Percentiles rank a stretch among this genome's conserved stretches.
phyloP scores from a whole-genome alignment of 2,797 vertebrate species.

The Phrynocephalus guinanensis region DNA sequence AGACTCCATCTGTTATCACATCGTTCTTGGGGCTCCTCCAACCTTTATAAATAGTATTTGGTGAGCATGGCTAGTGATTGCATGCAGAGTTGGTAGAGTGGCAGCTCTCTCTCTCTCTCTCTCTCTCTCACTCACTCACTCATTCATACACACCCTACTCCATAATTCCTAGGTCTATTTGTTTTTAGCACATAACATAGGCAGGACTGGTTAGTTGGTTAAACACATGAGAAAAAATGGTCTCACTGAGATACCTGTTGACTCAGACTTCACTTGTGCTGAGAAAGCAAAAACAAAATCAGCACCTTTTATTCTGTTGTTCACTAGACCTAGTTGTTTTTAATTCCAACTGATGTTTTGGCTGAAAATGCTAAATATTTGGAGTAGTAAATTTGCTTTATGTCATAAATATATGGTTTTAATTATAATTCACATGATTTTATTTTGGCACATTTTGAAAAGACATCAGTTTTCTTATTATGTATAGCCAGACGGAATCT shows the following conservation, averaged over 20 bases:
- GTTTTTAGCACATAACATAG: not conserved
- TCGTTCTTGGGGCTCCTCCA: not conserved
- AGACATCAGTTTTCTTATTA: slow-evolving; percentile 13
- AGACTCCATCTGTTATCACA: not conserved
- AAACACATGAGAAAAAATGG: not conserved
- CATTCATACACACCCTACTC: not conserved
- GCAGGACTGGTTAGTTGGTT: not conserved
- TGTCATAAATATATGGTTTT: slow-evolving; percentile 24
- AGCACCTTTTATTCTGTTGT: slow-evolving; percentile 1
- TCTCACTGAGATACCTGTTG: not conserved
- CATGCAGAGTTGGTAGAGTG: not conserved
- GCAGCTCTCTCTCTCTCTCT: not conserved
- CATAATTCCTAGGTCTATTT: not conserved
- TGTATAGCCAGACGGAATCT: slow-evolving; percentile 9
- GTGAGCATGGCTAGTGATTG: not conserved
- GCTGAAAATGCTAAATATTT: not conserved
- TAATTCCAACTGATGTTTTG: slow-evolving; percentile 19
- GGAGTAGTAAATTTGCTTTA: not conserved
- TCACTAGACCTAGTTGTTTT: slow-evolving; percentile 7
- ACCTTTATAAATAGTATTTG: not conserved
- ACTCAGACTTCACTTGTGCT: not conserved
- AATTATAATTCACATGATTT: slow-evolving; percentile 19
- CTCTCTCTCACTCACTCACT: too few species aligned
- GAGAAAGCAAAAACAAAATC: not conserved
- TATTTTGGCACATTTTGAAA: slow-evolving; percentile 40